A percentile compares a stretch with the other conserved stretches of the same genome.
Conservation (phyloP, 2,113 vertebrate species). For the Pao palembangensis region DNA sequence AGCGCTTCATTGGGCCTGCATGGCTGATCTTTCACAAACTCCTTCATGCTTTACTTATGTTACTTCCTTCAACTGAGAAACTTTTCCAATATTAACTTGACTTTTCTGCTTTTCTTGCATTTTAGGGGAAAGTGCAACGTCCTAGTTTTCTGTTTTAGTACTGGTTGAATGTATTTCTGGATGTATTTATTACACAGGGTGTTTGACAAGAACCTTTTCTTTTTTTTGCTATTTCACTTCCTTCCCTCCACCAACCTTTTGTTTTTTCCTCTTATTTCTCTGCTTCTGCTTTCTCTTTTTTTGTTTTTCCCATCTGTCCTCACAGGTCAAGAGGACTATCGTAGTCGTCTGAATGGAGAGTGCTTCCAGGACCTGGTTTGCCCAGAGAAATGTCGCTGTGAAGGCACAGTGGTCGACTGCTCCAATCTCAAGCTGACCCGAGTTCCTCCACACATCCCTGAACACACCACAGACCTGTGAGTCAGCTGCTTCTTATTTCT, state of each 20-base stretch:
- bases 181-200: too few species aligned
- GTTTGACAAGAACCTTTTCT: not conserved
- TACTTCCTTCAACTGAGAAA: not conserved
- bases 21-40: constrained; percentile 17
- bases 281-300: not conserved
- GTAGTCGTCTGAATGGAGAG: constrained; percentile 86
- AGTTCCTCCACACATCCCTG: constrained; percentile 85
- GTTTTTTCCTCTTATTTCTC: not conserved
- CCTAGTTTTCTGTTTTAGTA: too few species aligned
- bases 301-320: not conserved
- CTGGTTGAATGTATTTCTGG: too few species aligned
- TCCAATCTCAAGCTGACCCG: constrained; percentile 90
- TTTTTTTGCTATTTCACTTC: not conserved
- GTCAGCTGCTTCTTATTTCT: constrained; percentile 29
- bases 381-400: constrained; percentile 92
- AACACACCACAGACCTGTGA: constrained; percentile 94
- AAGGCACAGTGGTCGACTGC: constrained; percentile 94
- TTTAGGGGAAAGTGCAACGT: too few species aligned
- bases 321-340: constrained; percentile 92
- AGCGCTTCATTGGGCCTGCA: constrained; percentile 33
- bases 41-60: constrained; percentile 6
- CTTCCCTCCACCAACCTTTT: not conserved
- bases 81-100: not conserved
- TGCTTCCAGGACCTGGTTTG: constrained; percentile 96
- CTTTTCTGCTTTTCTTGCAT: not conserved